Percentiles rank a stretch among this genome's conserved stretches.
Conservation (phyloP, 2,888 invertebrate genomes). For the Aphodius granarius region DNA sequence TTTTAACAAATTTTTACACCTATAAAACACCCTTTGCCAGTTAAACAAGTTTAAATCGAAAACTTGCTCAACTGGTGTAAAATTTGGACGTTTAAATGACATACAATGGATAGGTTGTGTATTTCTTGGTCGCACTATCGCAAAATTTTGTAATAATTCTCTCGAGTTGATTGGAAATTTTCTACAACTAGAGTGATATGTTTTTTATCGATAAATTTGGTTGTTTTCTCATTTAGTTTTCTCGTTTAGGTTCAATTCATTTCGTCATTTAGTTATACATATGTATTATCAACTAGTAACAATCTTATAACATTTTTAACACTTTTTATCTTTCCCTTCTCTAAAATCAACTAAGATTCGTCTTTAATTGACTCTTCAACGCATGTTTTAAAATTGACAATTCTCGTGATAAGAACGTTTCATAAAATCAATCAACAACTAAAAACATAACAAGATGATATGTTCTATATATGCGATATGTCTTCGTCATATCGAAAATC, state of each 20-base stretch:
- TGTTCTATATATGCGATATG: not conserved
- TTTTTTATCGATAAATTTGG: slow-evolving; percentile 37
- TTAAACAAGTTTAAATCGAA: not conserved
- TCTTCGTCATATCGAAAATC: not conserved
- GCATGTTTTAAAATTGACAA: not conserved
- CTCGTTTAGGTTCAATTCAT: slow-evolving; percentile 6
- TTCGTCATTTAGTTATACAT: too few relatives aligned
- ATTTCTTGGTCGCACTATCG: not conserved
- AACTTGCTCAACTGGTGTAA: not conserved
- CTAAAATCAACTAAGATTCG: not conserved
- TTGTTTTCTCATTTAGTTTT: slow-evolving; percentile 28
- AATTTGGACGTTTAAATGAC: slow-evolving; percentile 11
- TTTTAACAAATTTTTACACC: slow-evolving; percentile 13
- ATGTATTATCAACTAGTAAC: not conserved
- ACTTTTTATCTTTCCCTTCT: not conserved
- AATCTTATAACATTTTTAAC: not conserved
- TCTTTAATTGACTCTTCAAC: not conserved
- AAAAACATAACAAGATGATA: not conserved
- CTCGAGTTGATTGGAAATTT: not conserved
- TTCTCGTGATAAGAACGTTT: not conserved
- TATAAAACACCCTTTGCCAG: not conserved
- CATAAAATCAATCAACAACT: not conserved
- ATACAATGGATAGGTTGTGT: slow-evolving; percentile 15
- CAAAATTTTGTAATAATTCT: not conserved
- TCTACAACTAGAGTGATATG: slow-evolving; percentile 40